Base-by-base conservation (phyloP, 2,888 invertebrate genomes). In the Anthophora plumipes region DNA sequence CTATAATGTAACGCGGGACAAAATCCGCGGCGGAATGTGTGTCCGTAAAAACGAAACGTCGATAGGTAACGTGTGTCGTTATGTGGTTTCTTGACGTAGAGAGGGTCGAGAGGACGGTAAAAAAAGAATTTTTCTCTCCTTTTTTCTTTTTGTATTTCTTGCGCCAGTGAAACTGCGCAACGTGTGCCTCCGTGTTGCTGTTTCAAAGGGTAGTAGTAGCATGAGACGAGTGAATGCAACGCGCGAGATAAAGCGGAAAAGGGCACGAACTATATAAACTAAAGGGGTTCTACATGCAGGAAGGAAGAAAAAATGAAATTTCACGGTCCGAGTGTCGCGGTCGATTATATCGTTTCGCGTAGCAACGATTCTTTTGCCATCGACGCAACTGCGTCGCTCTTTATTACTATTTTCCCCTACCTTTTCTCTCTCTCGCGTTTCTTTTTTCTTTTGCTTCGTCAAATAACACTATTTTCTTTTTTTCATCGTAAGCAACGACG, bases 241-340 rank as follows among this genome's bases (percentile, higher is more conserved):
- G 63, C 59, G 77, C 59, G 77, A 67, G 22, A 66, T 64, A 52
- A 48, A 75, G 69, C 66, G 59, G 52, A 60, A 46, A 52, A 20
- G 50, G 48, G 37, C 1, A n/a, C 31, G 9, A 48, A 31, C 48
- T 55, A 69, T 41, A 37, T n/a, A 46, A 50, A 64, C 37, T 39
- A 37, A 0, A 12, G 50, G 22, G 20, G 1, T 12, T 37, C 43
- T 39, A 48, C 74, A 60, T 79, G 70, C 69, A 48, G 31, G 20
- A 20, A n/a, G n/a, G 20, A 22, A 63, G 41, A 20, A 54, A 31
- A 60, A 64, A 68, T 55, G 52, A 63, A 64, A 69, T 17, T 54
- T 52, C 55, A 41, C 17, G 20, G 48, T 4, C n/a, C 25, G 7
- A 22, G 31, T 46, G 54, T 31, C 46, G n/a, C 14, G 7, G n/a